Evolutionary conservation across 2,888 invertebrate genomes (phyloP), one percentile per base, ranked within the genome.

Genomic region (Spicauda simplicius): DNA sequence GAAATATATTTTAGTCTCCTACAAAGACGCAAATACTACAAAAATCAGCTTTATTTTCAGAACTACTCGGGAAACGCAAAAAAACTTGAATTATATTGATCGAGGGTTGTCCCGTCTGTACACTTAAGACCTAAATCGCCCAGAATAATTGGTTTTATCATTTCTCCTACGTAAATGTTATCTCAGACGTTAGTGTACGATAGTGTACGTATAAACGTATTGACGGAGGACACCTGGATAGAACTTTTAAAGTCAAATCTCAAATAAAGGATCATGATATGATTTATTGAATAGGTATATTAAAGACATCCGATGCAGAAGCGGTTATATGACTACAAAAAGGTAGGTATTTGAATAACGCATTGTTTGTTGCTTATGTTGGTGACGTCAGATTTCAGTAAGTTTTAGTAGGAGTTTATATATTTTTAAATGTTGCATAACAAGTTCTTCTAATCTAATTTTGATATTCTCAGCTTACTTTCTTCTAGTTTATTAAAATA

Each of bases 211-310:
- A 58, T 45, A 60, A 69, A 58, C 48, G 45, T 68, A 58, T 30
- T 37, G 45, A 70, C 60, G 52, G 68, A 70, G 72, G 68, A 81
- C 87, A 88, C 83, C 86, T 88, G 88, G 87, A 77, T 76, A 60
- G 64, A 73, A 73, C 79, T 87, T 83, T 87, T 79, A 85, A 88
- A 90, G 84, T 86, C 84, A 87, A 88, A 88, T 85, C 70, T 70
- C 66, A 69, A 68, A 71, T 55, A 61, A 63, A 76, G 74, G 76
- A 74, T 75, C 73, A 72, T 61, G 69, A 71, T 78, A 81, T 80
- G 82, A 80, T 80, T 81, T 76, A 81, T 81, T 79, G 79, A n/a
- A 84, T 81, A 67, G 33, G 33, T 33, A 33, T 69, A 75, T 78
- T 77, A 78, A 77, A 76, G 71, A 73, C 76, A 75, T 70, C 70